Base-by-base conservation (phyloP, 2,888 invertebrate species). In the Thera obeliscata region DNA sequence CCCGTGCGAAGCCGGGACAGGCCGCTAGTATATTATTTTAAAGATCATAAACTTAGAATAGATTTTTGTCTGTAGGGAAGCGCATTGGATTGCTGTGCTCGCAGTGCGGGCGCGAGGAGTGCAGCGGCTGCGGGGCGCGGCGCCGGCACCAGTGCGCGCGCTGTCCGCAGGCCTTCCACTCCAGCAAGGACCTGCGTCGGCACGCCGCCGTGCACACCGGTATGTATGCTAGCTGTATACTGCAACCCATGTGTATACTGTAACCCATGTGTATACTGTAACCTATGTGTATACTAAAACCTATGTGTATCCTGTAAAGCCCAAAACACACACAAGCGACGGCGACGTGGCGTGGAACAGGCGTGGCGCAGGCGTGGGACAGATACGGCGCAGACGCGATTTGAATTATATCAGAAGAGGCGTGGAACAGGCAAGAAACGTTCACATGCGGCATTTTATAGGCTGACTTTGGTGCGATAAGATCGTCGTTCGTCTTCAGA, bases 131-230 rank as follows among this genome's bases (percentile, higher is more conserved):
- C 68, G 69, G 69, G 54, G 74, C 74, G 67, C 76, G 79, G 70
- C 88, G 90, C 3, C 93, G 94, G 1, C 95, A 95, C 85, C 88
- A 90, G 75, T 97, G 97, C 81, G 87, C 94, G 76, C 91, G 94
- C 66, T 97, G 97, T 76, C 88, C 93, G 22, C 96, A 95, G 81
- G 88, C 94, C 33, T 97, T 97, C 88, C 94, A 95, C 72, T 95
- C 96, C 80, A 89, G 94, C 59, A 96, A 96, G 81, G 96, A 96
- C 81, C 92, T 97, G 80, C 91, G 95, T 57, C 89, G 97, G 0
- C 97, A 97, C 80, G 90, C 94, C 54, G 94, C 95, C 60, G 95
- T 95, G 56, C 97, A 97, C 83, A 91, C 95, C 54, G 95, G 96
- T 96, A 89, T 6, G 7, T 38, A 38, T 46, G 46, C 46, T 22